Evolutionary conservation across 2,888 invertebrate species (phyloP), one percentile per base, ranked within the genome.

Genomic region (Drosophila atripex): DNA sequence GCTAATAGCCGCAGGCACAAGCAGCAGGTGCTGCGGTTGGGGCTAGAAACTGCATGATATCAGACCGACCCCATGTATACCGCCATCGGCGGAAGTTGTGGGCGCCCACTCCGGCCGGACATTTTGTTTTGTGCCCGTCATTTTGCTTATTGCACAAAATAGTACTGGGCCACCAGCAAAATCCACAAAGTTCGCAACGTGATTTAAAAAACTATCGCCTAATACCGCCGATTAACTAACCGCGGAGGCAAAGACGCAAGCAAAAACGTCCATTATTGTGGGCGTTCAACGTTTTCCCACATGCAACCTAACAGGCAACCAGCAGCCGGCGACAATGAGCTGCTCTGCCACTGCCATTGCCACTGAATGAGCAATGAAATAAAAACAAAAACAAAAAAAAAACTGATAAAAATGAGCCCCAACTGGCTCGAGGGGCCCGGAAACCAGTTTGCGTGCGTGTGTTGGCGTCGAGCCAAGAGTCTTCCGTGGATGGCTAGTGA

Each of bases 101-200:
- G 74, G 60, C 58, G 68, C 63, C 72, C 54, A 68, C 47, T 56
- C 41, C 56, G 75, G 78, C 80, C 80, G 82, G 89, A 89, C 86
- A 88, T 88, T 90, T 89, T 89, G 89, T 89, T 89, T 90, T 89
- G 88, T 89, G 89, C 90, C 90, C 90, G 90, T 90, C 91, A 91
- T 91, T 91, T 91, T 91, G 90, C 90, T 91, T 91, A 90, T 90
- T 90, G 88, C 89, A 87, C 88, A 88, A 89, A 88, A 76, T 55
- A 70, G 41, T 65, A 69, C 78, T 80, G 76, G 89, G 89, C 58
- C 66, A 71, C 60, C 89, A 89, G 89, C 76, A 78, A 73, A 55
- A 18, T 12, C 11, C 4, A 6, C 43, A 35, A 12, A 52, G 21
- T 8, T 21, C 63, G 53, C 43, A 14, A 39, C 75, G 60, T 53